Evolutionary conservation across 2,113 vertebrate genomes (phyloP).

Genomic region (Ranitomeya imitator): DNA sequence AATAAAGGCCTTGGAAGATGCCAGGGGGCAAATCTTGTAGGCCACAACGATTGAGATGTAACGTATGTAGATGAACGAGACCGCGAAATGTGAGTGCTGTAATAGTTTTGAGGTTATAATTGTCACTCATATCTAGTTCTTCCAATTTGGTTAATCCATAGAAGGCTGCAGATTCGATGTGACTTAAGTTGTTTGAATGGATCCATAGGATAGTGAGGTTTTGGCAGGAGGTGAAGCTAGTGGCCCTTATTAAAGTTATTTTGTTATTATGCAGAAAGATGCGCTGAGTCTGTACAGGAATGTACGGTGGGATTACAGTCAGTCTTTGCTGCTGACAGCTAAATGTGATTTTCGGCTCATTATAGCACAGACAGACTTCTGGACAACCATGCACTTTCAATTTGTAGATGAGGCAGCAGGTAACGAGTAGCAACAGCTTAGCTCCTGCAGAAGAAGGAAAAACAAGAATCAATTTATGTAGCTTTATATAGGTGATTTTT

Average conservation of each 20-base stretch:
- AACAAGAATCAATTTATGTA: background rate
- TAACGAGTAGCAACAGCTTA: slow-evolving; percentile 87
- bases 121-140: slow-evolving; percentile 95
- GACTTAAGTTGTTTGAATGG: slow-evolving; percentile 93
- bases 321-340: slow-evolving; percentile 97
- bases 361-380: slow-evolving; percentile 92
- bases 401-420: slow-evolving; percentile 91
- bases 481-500: background rate
- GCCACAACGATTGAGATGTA: slow-evolving; percentile 94
- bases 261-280: slow-evolving; percentile 97
- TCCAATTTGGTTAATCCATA: slow-evolving; percentile 87
- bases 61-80: slow-evolving; percentile 87
- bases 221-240: slow-evolving; percentile 89
- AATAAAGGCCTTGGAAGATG: slow-evolving; percentile 88
- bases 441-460: slow-evolving; percentile 75
- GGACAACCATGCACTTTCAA: slow-evolving; percentile 83
- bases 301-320: slow-evolving; percentile 85
- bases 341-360: slow-evolving; percentile 89
- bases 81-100: slow-evolving; percentile 88
- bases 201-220: slow-evolving; percentile 96
- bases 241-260: slow-evolving; percentile 83
- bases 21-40: slow-evolving; percentile 86
- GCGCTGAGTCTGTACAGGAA: slow-evolving; percentile 90
- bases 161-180: slow-evolving; percentile 89
- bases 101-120: slow-evolving; percentile 86